A percentile compares a stretch with the other conserved stretches of the same genome.
Conservation (phyloP, 2,797 vertebrate genomes). For the Sebastes diploproa region DNA sequence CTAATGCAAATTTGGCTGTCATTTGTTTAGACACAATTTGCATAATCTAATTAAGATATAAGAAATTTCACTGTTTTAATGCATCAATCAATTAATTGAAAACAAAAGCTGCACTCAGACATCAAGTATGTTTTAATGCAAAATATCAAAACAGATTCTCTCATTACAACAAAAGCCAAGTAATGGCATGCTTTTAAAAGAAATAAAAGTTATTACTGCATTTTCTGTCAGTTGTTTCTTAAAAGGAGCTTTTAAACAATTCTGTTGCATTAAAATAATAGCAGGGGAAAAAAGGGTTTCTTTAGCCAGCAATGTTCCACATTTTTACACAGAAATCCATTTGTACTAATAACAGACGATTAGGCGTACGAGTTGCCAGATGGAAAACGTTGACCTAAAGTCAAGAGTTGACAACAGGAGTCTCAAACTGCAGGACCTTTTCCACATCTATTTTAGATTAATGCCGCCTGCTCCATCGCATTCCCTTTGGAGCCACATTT, state of each 20-base stretch:
- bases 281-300: slow-evolving; percentile 13
- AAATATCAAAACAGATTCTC: slow-evolving; percentile 45
- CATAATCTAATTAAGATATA: slow-evolving; percentile 63
- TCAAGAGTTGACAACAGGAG: slow-evolving; percentile 64
- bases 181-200: slow-evolving; percentile 55
- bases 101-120: slow-evolving; percentile 38
- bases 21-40: slow-evolving; percentile 54
- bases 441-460: slow-evolving; percentile 62
- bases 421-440: slow-evolving; percentile 51
- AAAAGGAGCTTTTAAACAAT: slow-evolving; percentile 59
- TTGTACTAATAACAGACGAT: slow-evolving; percentile 69
- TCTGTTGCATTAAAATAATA: slow-evolving; percentile 47
- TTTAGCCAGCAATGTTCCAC: slow-evolving; percentile 22
- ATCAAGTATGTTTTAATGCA: not conserved
- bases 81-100: slow-evolving; percentile 41
- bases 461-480: slow-evolving; percentile 47
- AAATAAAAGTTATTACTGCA: slow-evolving; percentile 32
- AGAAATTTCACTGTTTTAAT: slow-evolving; percentile 42
- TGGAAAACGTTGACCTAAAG: slow-evolving; percentile 65
- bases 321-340: slow-evolving; percentile 59
- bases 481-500: slow-evolving; percentile 64
- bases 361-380: slow-evolving; percentile 64
- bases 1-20: slow-evolving; percentile 48
- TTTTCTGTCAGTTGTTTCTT: slow-evolving; percentile 36
- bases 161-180: slow-evolving; percentile 38